Conservation (phyloP, 2,888 invertebrate genomes). For the Belgica antarctica region DNA sequence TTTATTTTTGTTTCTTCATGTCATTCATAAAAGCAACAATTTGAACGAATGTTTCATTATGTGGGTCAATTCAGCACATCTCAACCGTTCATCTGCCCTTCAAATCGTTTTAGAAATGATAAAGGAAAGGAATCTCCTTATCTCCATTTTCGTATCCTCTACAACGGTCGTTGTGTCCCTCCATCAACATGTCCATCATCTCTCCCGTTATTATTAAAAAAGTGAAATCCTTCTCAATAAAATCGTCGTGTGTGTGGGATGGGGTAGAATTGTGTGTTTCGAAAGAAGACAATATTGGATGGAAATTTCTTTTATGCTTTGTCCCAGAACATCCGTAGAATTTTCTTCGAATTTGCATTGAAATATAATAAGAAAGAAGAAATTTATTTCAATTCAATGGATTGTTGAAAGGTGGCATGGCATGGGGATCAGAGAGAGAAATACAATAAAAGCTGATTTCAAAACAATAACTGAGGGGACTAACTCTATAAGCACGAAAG, state of each 20-base stretch:
- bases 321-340: not conserved
- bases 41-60: not conserved
- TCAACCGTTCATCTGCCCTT: too few species aligned
- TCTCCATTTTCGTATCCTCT: too few species aligned
- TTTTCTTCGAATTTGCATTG: conserved; percentile 36
- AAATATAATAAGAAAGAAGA: not conserved
- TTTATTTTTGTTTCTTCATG: too few species aligned
- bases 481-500: not conserved
- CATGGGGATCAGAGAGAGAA: too few species aligned
- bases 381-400: not conserved
- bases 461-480: conserved; percentile 17
- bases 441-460: conserved; percentile 17
- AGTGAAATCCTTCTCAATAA: not conserved
- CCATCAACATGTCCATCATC: conserved; percentile 22
- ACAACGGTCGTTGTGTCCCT: not conserved
- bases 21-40: not conserved
- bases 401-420: too few species aligned
- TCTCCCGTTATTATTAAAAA: conserved; percentile 23
- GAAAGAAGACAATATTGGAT: not conserved
- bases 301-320: not conserved
- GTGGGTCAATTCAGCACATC: not conserved
- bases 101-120: too few species aligned
- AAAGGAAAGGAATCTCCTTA: too few species aligned
- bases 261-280: not conserved
- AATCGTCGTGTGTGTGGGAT: not conserved